A percentile compares a stretch with the other conserved stretches of the same genome.
Conservation (phyloP, 2,113 vertebrate species). For the Hydrolagus affinis region DNA sequence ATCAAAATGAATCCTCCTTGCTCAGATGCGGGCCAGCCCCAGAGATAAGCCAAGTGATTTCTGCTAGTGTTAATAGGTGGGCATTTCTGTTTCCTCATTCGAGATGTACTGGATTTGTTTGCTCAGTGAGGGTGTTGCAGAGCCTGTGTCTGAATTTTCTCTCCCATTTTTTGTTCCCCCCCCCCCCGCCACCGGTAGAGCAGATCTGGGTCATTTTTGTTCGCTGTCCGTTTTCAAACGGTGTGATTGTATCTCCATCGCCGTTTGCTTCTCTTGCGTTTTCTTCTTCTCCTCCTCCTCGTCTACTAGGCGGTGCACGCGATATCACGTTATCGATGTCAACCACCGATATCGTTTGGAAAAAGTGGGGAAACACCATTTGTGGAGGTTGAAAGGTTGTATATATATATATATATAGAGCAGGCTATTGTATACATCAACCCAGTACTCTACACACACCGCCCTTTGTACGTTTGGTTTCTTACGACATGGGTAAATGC, state of each 20-base stretch:
- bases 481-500: background rate
- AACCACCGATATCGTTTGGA: background rate
- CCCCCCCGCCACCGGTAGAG: too few relatives aligned
- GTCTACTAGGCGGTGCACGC: too few relatives aligned
- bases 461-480: background rate
- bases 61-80: background rate
- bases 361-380: background rate
- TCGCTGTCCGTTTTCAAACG: background rate
- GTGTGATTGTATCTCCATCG: too few relatives aligned
- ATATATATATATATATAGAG: too few relatives aligned
- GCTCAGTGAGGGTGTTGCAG: background rate
- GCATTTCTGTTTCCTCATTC: background rate
- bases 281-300: background rate
- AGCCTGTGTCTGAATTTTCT: background rate
- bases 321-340: background rate
- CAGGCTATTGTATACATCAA: too few relatives aligned
- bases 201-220: background rate
- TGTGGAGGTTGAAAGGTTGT: background rate
- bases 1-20: too few relatives aligned
- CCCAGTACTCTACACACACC: too few relatives aligned
- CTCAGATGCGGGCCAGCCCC: background rate
- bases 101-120: background rate
- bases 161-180: background rate
- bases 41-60: background rate
- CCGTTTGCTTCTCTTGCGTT: too few relatives aligned